These are phyloP conservation scores for Bubo scandiacus DNA, from an alignment of 2,113 vertebrate genomes.

Conservation along the genomic window DNA sequence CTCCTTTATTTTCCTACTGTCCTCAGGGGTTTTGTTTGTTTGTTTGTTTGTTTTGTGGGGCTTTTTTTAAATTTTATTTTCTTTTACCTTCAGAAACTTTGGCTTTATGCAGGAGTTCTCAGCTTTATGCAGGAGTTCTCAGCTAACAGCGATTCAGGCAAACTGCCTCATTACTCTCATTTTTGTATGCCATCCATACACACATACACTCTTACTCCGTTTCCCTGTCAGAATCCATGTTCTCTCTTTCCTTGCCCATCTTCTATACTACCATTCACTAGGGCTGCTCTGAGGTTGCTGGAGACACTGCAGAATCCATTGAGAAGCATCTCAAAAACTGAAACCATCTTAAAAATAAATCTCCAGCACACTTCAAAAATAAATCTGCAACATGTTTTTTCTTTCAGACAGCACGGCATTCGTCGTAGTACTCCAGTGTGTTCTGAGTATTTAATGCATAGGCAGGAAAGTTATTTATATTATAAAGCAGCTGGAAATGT, in stretches of 20 bases:
- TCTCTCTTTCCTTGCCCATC: neutral
- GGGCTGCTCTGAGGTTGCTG: neutral
- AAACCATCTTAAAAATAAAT: neutral
- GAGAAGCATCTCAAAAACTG: neutral
- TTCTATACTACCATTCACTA: neutral
- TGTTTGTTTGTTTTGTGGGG: neutral
- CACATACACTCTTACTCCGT: neutral
- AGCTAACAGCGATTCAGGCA: neutral
- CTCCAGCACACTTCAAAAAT: neutral
- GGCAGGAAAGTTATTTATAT: neutral
- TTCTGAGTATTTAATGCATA: neutral
- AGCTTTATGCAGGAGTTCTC: neutral
- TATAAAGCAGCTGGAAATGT: neutral
- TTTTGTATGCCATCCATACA: neutral
- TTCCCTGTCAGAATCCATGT: neutral
- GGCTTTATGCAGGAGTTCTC: neutral
- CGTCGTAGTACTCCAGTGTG: fast-evolving
- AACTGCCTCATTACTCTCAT: neutral
- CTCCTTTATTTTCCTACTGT: neutral
- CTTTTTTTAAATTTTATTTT: neutral
- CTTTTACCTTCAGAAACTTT: neutral
- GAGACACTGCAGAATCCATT: neutral
- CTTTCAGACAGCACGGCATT: neutral
- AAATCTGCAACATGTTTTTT: neutral
- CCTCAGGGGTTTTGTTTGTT: neutral